Percentiles rank a stretch among this genome's conserved stretches.
Evolutionary conservation across 2,888 invertebrate species (phyloP).

Genomic region (Spisula subtruncata): DNA sequence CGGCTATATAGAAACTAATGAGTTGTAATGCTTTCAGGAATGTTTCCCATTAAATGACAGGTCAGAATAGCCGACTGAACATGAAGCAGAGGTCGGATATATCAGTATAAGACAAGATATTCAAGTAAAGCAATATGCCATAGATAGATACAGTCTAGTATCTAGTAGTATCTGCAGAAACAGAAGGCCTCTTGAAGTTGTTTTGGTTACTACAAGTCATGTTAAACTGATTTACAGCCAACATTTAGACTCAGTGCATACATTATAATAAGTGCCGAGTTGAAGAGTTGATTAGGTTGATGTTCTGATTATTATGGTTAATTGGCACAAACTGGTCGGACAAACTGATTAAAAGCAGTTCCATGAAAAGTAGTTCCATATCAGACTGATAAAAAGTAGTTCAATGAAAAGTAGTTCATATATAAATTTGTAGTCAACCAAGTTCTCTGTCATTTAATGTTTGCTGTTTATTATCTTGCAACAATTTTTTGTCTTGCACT

Average conservation of each 20-base stretch:
- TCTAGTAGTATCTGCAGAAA: background rate
- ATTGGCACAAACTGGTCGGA: background rate
- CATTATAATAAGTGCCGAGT: background rate
- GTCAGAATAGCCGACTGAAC: background rate
- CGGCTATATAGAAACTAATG: constrained; percentile 1
- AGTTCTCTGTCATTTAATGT: too few relatives aligned
- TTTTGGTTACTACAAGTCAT: background rate
- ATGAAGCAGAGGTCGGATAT: too few relatives aligned
- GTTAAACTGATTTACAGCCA: background rate
- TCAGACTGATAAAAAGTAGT: too few relatives aligned
- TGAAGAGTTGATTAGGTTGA: background rate
- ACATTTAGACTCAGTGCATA: background rate
- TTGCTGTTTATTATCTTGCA: too few relatives aligned
- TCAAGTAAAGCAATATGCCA: background rate
- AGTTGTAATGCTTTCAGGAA: constrained; percentile 3
- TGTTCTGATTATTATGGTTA: background rate
- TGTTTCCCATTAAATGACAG: constrained; percentile 23
- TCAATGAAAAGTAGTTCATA: too few relatives aligned
- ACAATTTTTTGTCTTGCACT: too few relatives aligned
- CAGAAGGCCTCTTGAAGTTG: background rate
- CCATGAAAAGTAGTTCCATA: constrained; percentile 6
- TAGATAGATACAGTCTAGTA: background rate
- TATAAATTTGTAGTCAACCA: too few relatives aligned
- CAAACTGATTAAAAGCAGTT: too few relatives aligned
- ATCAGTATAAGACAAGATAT: background rate